A percentile compares a stretch with the other conserved stretches of the same genome.
Evolutionary conservation across 2,888 invertebrate genomes (phyloP).

Genomic region (Eudemis profundana): DNA sequence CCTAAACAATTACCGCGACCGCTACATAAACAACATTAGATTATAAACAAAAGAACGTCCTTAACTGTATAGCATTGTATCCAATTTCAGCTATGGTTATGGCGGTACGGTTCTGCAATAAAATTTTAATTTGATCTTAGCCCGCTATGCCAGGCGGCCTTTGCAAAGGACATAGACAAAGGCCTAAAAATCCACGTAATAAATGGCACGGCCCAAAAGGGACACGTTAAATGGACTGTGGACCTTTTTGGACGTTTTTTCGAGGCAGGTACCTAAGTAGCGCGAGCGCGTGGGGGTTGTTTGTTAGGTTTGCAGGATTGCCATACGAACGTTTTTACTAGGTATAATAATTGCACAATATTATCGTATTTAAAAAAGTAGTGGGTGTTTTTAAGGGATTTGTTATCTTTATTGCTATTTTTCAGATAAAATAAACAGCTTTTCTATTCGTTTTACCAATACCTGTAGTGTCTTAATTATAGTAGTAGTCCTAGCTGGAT

Average conservation of each 20-base stretch:
- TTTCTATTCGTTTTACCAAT: not conserved
- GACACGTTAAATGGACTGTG: slow-evolving; percentile 63
- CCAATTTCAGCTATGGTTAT: slow-evolving; percentile 23
- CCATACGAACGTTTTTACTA: slow-evolving; percentile 11
- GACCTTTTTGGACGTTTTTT: slow-evolving; percentile 60
- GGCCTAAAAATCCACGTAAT: slow-evolving; percentile 63
- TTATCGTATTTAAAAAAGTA: slow-evolving; percentile 4
- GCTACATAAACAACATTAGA: slow-evolving; percentile 32
- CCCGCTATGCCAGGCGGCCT: slow-evolving; percentile 59
- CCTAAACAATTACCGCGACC: slow-evolving; percentile 28
- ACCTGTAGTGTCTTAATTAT: too few species aligned
- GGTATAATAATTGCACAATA: slow-evolving; percentile 18
- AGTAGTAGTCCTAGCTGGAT: too few species aligned
- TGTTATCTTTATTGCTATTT: slow-evolving; percentile 17
- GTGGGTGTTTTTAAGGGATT: not conserved
- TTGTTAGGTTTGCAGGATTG: slow-evolving; percentile 1
- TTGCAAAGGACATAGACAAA: slow-evolving; percentile 62
- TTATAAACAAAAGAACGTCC: slow-evolving; percentile 24
- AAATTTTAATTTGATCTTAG: slow-evolving; percentile 16
- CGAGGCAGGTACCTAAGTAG: slow-evolving; percentile 62
- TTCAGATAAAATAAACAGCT: not conserved
- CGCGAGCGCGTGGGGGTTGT: slow-evolving; percentile 44
- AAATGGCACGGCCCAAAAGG: slow-evolving; percentile 70
- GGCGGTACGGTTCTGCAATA: slow-evolving; percentile 13
- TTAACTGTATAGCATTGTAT: slow-evolving; percentile 24